Evolutionary conservation across 2,888 invertebrate genomes (phyloP), one percentile per base, ranked within the genome.

Genomic region (Hartigia nigra): DNA sequence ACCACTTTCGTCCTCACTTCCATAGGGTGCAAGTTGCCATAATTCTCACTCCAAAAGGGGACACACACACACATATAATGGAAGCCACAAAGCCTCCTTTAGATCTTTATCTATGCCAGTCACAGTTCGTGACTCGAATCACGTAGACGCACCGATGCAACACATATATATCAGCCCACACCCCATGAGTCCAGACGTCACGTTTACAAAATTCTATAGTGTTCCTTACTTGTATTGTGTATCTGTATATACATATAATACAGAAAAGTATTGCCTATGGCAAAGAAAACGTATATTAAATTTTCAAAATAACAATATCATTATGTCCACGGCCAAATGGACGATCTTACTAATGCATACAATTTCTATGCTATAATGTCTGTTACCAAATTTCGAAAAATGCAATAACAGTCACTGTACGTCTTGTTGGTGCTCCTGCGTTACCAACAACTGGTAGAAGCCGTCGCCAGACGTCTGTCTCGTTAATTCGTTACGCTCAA

Each of bases 291-390:
- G 9, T 55, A 1, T 34, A 0, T 55, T 9, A 1, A 55, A 55
- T 23, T 55, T 55, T 55, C 23, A 55, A 55, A 55, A 37, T 37
- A 37, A 12, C 12, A 36, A 37, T 37, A 37, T 37, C 14, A 9
- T 23, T 23, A 14, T 2, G 14, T 23, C 2, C 55, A 55, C 9
- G 23, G 2, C 0, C 55, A 0, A 23, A 2, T n/a, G 0, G 5
- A 55, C 23, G 2, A 9, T 55, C 55, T 55, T 23, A 23, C 23
- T 23, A 55, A 4, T 35, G 35, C 35, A 35, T 35, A 9, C 14
- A 55, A 55, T 55, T 55, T 55, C 23, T 1, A 2, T 23, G 23
- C 35, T 35, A 35, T 9, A 55, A 23, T 12, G 9, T 23, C 23
- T 0, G 9, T 2, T 23, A 23, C 5, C 14, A 55, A 55, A 23